These are phyloP conservation scores for Limonius californicus DNA, from an alignment of 1,140 invertebrate genomes.

Conservation along the genomic window DNA sequence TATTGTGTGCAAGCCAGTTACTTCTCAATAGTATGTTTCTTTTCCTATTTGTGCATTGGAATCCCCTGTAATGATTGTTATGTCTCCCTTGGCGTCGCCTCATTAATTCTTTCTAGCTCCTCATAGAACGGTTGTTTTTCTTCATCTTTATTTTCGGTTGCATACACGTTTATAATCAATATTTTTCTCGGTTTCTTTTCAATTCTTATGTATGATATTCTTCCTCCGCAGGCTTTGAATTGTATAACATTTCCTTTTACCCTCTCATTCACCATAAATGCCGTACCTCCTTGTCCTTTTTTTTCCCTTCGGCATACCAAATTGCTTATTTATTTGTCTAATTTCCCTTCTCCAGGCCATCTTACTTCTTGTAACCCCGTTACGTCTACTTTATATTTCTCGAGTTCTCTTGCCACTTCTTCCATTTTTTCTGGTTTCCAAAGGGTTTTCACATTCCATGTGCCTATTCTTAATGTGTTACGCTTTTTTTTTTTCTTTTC, in stretches of 20 bases:
- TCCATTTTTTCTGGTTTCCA: neutral
- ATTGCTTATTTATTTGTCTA: neutral
- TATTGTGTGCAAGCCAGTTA: too few relatives aligned
- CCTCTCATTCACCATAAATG: neutral
- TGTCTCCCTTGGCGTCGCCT: too few relatives aligned
- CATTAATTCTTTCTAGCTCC: too few relatives aligned
- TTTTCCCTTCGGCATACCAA: neutral
- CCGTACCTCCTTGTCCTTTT: neutral
- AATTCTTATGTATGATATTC: neutral
- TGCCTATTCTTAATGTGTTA: too few relatives aligned
- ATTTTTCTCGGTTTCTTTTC: neutral
- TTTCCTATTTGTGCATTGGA: too few relatives aligned
- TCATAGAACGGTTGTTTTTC: too few relatives aligned
- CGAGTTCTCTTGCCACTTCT: neutral
- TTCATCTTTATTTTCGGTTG: neutral
- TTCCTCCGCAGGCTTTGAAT: neutral
- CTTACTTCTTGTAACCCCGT: neutral
- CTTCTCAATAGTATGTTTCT: too few relatives aligned
- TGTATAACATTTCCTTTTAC: neutral
- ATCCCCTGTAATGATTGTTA: too few relatives aligned
- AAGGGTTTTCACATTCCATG: neutral
- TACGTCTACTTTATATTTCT: neutral
- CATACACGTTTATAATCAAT: neutral
- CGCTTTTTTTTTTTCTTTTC: neutral
- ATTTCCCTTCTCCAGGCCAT: neutral